A percentile compares a stretch with the other conserved stretches of the same genome.
Conservation (phyloP, 2,113 vertebrate genomes). For the Loxodonta africana region DNA sequence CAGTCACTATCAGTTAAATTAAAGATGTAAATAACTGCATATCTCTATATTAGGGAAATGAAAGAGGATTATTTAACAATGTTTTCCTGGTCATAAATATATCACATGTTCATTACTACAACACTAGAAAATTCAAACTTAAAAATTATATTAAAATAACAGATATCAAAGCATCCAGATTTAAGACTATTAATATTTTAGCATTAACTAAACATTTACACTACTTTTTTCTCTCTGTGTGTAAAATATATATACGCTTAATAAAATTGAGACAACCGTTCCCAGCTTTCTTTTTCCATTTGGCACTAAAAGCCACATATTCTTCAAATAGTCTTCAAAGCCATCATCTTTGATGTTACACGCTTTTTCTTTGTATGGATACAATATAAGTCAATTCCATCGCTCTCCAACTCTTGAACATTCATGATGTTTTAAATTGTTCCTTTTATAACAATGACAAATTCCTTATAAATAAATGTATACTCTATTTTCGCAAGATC, state of each 20-base stretch:
- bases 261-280: not conserved
- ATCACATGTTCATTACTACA: not conserved
- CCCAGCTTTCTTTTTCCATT: not conserved
- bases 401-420: not conserved
- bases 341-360: not conserved
- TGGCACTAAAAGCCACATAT: not conserved
- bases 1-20: not conserved
- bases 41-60: not conserved
- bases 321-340: slow-evolving; percentile 11
- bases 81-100: not conserved
- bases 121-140: not conserved
- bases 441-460: not conserved
- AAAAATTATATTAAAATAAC: not conserved
- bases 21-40: not conserved
- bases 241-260: not conserved
- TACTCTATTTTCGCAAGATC: not conserved
- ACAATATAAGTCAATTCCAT: not conserved
- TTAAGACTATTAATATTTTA: slow-evolving; percentile 5
- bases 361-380: not conserved
- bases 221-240: not conserved
- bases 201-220: not conserved
- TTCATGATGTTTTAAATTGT: not conserved
- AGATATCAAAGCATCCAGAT: not conserved
- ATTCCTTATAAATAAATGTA: not conserved
- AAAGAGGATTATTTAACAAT: not conserved